Conservation (phyloP, 2,113 vertebrate genomes). For the Trachemys scripta region DNA sequence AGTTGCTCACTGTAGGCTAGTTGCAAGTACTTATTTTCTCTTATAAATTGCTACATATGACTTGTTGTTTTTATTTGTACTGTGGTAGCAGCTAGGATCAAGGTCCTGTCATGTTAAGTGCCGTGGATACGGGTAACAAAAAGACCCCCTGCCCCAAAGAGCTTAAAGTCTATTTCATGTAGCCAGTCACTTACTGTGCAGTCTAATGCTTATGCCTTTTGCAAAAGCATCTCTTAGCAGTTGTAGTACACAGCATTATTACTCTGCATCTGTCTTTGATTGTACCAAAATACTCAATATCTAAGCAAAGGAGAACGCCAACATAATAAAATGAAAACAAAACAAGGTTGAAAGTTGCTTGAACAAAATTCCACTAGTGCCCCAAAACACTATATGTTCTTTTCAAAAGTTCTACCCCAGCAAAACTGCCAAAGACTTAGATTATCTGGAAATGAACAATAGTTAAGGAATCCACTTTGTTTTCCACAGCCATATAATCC, state of each 20-base stretch:
- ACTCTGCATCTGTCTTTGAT: background rate
- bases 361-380: background rate
- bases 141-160: background rate
- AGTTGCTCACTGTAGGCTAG: slow-evolving; percentile 26
- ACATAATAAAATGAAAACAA: background rate
- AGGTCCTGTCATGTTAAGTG: accelerated
- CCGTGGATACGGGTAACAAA: accelerated
- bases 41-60: background rate
- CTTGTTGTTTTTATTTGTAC: background rate
- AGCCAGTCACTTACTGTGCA: background rate
- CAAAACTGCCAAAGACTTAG: background rate
- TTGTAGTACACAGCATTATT: background rate
- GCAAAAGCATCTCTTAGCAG: background rate
- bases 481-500: accelerated
- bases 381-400: background rate
- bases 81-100: background rate
- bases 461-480: background rate
- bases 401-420: background rate
- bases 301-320: background rate
- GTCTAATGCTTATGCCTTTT: background rate
- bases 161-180: accelerated
- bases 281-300: background rate
- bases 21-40: background rate
- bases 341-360: background rate
- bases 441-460: background rate